Evolutionary conservation across 2,888 invertebrate species (phyloP), one percentile per base, ranked within the genome.

Genomic region (Petrophora chlorosata): DNA sequence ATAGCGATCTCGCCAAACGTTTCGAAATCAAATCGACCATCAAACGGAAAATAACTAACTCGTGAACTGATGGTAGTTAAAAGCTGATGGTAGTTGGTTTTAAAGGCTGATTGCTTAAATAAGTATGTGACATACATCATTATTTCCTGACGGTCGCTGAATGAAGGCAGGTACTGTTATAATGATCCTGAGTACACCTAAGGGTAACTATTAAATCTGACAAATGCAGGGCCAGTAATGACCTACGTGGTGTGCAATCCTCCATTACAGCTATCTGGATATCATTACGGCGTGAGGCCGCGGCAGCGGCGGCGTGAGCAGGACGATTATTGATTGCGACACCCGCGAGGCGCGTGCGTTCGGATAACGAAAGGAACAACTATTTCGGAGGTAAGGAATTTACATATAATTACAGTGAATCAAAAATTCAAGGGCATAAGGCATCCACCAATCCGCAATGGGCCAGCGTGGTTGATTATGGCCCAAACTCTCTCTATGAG

Each of bases 251-350:
- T 38, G 15, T 38, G 38, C 36, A 26, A 36, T 14, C 23, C 36
- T 2, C 19, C 36, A 10, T 12, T 15, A 33, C 19, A 34, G 7
- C 5, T 16, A 14, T 17, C 2, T 29, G 29, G 17, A 29, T 39
- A 22, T 29, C 19, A 39, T 29, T 12, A 25, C 7, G 7, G 13
- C 5, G 16, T 12, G 5, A 10, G 19, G n/a, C 9, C 0, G 3
- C 5, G 5, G 30, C 15, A 3, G 26, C 12, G 29, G 16, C 26
- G 35, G n/a, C 13, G 35, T 10, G 35, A 14, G 36, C 17, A n/a
- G 38, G 28, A 38, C 38, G 8, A 17, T 29, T 14, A 29, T 19
- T 39, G 29, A 19, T 39, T 29, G 26, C 14, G 16, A 29, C 19
- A 39, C 8, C 8, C 30, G 16, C 13, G 29, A 14, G 14, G 19